A percentile compares a stretch with the other conserved stretches of the same genome.
phyloP scores from a whole-genome alignment of 2,888 invertebrate species.

The Dyspetes luteomarginatus region DNA sequence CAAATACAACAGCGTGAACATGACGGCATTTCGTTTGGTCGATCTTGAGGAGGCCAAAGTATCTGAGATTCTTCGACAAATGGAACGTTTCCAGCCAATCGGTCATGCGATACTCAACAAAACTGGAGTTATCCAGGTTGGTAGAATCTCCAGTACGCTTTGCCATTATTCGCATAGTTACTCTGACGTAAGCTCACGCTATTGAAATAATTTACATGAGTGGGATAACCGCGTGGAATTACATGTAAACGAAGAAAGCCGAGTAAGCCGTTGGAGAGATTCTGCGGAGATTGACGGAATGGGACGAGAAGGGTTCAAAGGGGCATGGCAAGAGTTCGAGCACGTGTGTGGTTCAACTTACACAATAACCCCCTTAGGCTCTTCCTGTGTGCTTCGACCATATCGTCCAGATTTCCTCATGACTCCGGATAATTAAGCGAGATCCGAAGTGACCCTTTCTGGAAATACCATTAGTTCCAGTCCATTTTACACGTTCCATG shows the following conservation, averaged over 20 bases:
- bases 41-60: slow-evolving; percentile 91
- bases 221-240: too few relatives aligned
- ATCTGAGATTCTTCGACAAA: slow-evolving; percentile 90
- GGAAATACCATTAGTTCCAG: slow-evolving; percentile 62
- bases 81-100: slow-evolving; percentile 95
- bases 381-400: background rate
- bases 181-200: too few relatives aligned
- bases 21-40: slow-evolving; percentile 96
- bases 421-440: slow-evolving; percentile 62
- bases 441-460: slow-evolving; percentile 23
- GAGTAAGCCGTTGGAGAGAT: background rate
- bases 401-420: background rate
- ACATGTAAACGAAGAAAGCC: background rate
- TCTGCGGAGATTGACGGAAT: background rate
- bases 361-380: background rate
- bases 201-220: too few relatives aligned
- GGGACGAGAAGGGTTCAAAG: slow-evolving; percentile 30
- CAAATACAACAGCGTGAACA: slow-evolving; percentile 96
- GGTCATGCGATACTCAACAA: slow-evolving; percentile 91
- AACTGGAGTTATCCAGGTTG: slow-evolving; percentile 88
- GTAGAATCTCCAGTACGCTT: slow-evolving; percentile 64
- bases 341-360: background rate
- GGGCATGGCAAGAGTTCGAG: background rate
- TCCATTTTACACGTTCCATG: slow-evolving; percentile 50
- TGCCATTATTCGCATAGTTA: too few relatives aligned